phyloP scores from a whole-genome alignment of 2,888 invertebrate species.

The Aspidiotus destructor region DNA sequence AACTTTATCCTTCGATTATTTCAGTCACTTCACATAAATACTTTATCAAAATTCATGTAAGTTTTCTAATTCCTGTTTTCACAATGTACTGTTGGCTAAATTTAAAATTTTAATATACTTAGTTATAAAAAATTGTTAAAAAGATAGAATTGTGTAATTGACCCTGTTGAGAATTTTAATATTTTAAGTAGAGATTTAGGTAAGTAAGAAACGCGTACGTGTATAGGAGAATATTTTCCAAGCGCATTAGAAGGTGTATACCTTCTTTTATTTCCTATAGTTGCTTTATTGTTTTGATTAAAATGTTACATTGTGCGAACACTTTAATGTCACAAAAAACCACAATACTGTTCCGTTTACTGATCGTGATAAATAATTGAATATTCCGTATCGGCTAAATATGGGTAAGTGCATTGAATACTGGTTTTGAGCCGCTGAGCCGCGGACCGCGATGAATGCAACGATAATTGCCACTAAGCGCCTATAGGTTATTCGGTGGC shows the following conservation, averaged over 20 bases:
- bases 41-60: too few species aligned
- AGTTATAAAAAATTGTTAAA: too few species aligned
- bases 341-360: constrained; percentile 5
- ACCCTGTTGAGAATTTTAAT: too few species aligned
- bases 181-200: too few species aligned
- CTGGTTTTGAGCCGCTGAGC: constrained; percentile 18
- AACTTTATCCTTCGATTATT: too few species aligned
- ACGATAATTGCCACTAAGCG: constrained; percentile 10
- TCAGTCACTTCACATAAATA: too few species aligned
- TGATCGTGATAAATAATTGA: constrained; percentile 12
- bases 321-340: constrained; percentile 27
- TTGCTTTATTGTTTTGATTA: constrained; percentile 16
- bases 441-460: too few species aligned
- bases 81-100: too few species aligned
- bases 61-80: too few species aligned
- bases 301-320: constrained; percentile 31
- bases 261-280: constrained; percentile 2
- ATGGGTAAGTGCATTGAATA: constrained; percentile 28
- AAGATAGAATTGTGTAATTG: too few species aligned
- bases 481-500: constrained; percentile 18
- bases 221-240: not conserved
- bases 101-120: too few species aligned
- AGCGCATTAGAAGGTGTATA: not conserved
- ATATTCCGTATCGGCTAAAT: constrained; percentile 22
- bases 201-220: too few species aligned